These are phyloP conservation scores for Caradrina clavipalpis DNA, from an alignment of 2,888 invertebrate genomes.

Conservation along the genomic window DNA sequence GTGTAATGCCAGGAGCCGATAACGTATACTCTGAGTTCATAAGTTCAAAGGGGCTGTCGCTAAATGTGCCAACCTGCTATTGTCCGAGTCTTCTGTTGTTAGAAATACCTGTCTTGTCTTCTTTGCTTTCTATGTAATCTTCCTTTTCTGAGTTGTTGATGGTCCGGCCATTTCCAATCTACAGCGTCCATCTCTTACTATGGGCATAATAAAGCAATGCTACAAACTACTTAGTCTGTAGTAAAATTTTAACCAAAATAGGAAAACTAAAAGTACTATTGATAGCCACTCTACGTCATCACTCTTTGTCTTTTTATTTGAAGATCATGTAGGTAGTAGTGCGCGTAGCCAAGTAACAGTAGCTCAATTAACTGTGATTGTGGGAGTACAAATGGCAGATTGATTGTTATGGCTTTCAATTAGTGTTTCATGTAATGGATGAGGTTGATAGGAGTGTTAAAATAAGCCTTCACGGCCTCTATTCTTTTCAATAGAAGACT, in stretches of 20 bases:
- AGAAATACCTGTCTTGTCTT: no score
- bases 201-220: neutral
- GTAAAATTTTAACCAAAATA: neutral
- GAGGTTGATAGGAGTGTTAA: neutral
- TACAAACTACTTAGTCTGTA: neutral
- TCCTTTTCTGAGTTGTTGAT: no score
- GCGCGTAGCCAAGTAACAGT: constrained; percentile 16
- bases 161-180: neutral
- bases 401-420: constrained; percentile 4
- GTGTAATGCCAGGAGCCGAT: neutral
- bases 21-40: neutral
- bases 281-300: neutral
- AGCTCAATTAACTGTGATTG: constrained; percentile 12
- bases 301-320: neutral
- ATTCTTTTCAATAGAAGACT: neutral
- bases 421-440: neutral
- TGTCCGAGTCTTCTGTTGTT: neutral
- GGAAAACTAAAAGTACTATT: no score
- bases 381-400: constrained; percentile 15
- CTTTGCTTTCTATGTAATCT: neutral
- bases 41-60: neutral
- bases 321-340: neutral
- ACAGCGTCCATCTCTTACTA: neutral
- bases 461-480: neutral
- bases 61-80: neutral